Evolutionary conservation across 2,888 invertebrate genomes (phyloP), one percentile per base, ranked within the genome.

Genomic region (Limnephilus rhombicus): DNA sequence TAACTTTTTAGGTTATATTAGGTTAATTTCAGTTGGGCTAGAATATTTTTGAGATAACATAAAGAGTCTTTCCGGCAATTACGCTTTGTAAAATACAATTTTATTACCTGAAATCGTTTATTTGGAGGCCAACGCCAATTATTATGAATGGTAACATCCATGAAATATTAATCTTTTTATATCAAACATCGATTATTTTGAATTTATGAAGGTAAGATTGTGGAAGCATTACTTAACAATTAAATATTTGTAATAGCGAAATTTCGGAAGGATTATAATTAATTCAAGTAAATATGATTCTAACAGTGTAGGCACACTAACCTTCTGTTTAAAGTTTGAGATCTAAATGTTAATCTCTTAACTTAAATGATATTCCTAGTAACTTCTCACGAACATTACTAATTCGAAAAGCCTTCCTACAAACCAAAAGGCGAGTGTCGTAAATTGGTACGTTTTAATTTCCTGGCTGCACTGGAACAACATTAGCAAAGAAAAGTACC

Each of bases 391-490:
- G 68, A 68, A 68, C n/a, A n/a, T 24, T 9, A 13, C 34, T 82
- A 37, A 37, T 83, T 83, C 24, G 18, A 24, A 83, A 37, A 24
- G 37, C 34, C 37, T 34, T 83, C n/a, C 83, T 41, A 37, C 18
- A 34, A 37, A 83, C 18, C 37, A 37, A 83, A 83, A 83, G 24
- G 83, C 37, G 83, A 15, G 24, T 37, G 37, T 83, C 83, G 83
- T 83, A 41, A 83, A 83, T 37, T 83, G 37, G 83, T 18, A 34
- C 18, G 34, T 41, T 41, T 41, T 83, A 83, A 83, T 83, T 83
- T 83, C 83, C 41, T 37, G 15, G 37, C 83, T 83, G 83, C 83
- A 83, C 24, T 83, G 37, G 24, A 9, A 83, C 37, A 41, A 83
- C n/a, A 83, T 83, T 83, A 83, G 83, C 83, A 9, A 41, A 37